Evolutionary conservation across 2,113 vertebrate genomes (phyloP), one percentile per base, ranked within the genome.

Genomic region (Meriones unguiculatus): DNA sequence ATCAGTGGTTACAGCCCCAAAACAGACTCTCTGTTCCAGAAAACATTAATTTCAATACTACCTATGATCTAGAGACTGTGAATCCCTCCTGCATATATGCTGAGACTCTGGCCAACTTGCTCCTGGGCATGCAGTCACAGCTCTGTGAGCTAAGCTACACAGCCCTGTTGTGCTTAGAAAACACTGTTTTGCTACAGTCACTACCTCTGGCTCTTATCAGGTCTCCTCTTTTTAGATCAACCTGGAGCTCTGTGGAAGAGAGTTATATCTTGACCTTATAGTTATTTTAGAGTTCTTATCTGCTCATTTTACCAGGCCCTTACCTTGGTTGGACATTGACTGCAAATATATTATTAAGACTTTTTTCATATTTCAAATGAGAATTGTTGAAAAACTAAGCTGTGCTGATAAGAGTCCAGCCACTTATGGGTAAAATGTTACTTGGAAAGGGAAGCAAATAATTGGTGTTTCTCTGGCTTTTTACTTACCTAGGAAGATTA

Each of bases 281-380:
- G 41, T 24, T 15, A 52, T 70, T n/a, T 30, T 62, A 88, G 32
- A 10, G 24, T 13, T 88, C 24, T 15, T 91, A 30, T 59, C 65
- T 90, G 15, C 52, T 65, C 75, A 7, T 46, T 85, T 95, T 70
- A 82, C 5, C 41, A 59, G 24, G 17, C 15, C 57, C 24, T 93
- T 92, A 35, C 30, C 28, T 89, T 81, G 9, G 35, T 70, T 76
- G n/a, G 6, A 76, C 25, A 57, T 81, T 30, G 59, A 88, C 57
- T 88, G 25, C n/a, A 87, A 87, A 65, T 41, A 15, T 18, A 59
- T 90, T 90, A 4, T 20, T 67, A 65, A 32, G 41, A 87, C 7
- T 89, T 54, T 81, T 24, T 64, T 84, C 41, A 91, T 76, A 89
- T 86, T 64, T 86, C 65, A 96, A 73, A 86, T 32, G 73, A 76